Base-by-base conservation (phyloP, 2,797 vertebrate species). In the Rhodeus uyekii region DNA sequence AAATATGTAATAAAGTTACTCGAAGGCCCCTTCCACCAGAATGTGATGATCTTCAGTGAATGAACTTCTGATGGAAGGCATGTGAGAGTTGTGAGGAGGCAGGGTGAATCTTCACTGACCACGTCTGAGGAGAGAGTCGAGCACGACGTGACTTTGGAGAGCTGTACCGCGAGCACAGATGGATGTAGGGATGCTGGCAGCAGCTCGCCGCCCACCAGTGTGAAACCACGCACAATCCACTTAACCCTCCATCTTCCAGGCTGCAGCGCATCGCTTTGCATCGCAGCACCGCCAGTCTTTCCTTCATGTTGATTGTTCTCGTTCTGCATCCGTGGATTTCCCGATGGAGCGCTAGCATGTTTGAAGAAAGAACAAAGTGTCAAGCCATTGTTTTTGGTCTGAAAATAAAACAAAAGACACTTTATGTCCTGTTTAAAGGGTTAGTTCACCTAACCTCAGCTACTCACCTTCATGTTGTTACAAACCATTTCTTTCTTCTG, bases 191-290 rank as follows among this genome's bases (percentile, higher is more conserved):
- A 85, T 73, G 38, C 86, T 89, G 83, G 87, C 84, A 81, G 86
- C 86, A 58, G 80, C 87, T 86, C 27, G 63, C 68, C 87, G 58
- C 85, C 87, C 82, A 90, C 89, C 79, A 85, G 84, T 64, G 85
- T 76, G 65, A 88, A 89, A 87, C 88, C 87, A 84, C 68, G 87
- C 85, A 83, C 27, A 53, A 36, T 61, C 67, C 71, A 76, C 58
- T 90, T 78, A 88, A 90, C 87, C 89, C 86, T 87, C 87, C 86
- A 86, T 83, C 79, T 73, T 85, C 81, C 72, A 73, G 83, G 83
- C 77, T 64, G 55, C 63, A 67, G 50, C 18, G 13, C 42, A 60
- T 38, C 8, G 19, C n/a, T 58, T 16, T 67, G 32, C 22, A 46
- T 22, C 3, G 5, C 22, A 42, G 44, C 4, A 0, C 12, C 24